Base-by-base conservation (phyloP, 2,797 vertebrate genomes). In the Benthosema pterotum region DNA sequence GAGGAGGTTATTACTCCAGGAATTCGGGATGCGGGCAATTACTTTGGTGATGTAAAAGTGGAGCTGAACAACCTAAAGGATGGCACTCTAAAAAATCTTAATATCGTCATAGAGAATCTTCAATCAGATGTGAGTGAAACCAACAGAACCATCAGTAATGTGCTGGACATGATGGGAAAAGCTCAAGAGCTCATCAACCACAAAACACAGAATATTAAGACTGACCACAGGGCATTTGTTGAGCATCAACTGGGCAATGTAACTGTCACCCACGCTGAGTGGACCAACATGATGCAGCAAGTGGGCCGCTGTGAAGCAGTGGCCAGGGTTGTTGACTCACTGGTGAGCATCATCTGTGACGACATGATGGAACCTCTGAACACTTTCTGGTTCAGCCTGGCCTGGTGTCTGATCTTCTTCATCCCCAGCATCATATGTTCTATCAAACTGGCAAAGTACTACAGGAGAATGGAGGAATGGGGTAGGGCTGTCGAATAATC, bases 241-340 rank as follows among this genome's bases (percentile, higher is more conserved):
- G 63, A 93, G 66, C 84, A 85, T 60, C 77, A 93, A 79, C 5
- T 95, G 53, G 28, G 55, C 52, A 80, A 82, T 67, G 91, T 95
- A 57, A 60, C 51, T 25, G 56, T 38, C 32, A 38, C 49, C 14
- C 94, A 90, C 52, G 42, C 88, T 17, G 66, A 82, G 25, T 95
- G 93, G 94, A 86, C 88, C 62, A 93, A 90, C 3, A 13, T 14
- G 49, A 86, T 69, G 0, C 71, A 88, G 63, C 52, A 94, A 0
- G 28, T 94, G 19, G 94, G 91, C 57, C 85, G 71, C 13, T 96
- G 94, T 78, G 79, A 83, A 19, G 91, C 94, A 0, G 17, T 93
- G 50, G 91, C 93, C 3, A 68, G 59, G 49, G 79, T 84, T 3
- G 4, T 96, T 72, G 82, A 94, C 57, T 71, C 87, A 0, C 48